Evolutionary conservation across 2,113 vertebrate genomes (phyloP), one percentile per base, ranked within the genome.

Genomic region (Apeltes quadracus): DNA sequence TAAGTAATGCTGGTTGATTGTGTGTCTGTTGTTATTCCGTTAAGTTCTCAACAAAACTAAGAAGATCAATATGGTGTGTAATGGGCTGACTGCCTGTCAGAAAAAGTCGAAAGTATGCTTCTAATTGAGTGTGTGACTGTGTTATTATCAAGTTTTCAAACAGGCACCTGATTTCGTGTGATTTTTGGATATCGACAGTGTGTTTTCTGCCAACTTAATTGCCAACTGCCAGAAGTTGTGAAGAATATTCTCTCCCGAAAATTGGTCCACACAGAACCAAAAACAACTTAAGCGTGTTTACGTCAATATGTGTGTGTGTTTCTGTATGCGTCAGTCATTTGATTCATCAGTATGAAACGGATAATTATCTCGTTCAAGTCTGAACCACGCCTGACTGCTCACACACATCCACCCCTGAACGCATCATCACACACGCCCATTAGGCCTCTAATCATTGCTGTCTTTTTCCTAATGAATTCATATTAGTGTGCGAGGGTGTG

Each of bases 351-450:
- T 75, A 72, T 86, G 77, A 78, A 85, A 76, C 73, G 68, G 78
- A 86, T 88, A 79, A 90, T 90, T 86, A 79, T 90, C 86, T 84
- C 79, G 87, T 84, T 84, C 63, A 76, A 86, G 79, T 86, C 76
- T 76, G 61, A 64, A 46, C 66, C 78, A 81, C 61, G 84, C 79
- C 80, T 88, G 87, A 69, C 72, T 85, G 81, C 84, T 72, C 75
- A 61, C 79, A 84, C 69, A 81, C 78, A 78, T 74, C 82, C 66
- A 72, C 61, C 38, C 70, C 75, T 76, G 81, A 87, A 84, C 53
- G 79, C 85, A 77, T 85, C 78, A 44, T 59, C 84, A 86, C 82
- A 86, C 82, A 84, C 62, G 48, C 79, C 82, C 80, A 87, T 89
- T 90, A 87, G 73, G 74, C 56, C 77, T 82, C 34, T 84, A 89